Evolutionary conservation across 2,113 vertebrate species (phyloP).

Genomic region (Etia nguti): DNA sequence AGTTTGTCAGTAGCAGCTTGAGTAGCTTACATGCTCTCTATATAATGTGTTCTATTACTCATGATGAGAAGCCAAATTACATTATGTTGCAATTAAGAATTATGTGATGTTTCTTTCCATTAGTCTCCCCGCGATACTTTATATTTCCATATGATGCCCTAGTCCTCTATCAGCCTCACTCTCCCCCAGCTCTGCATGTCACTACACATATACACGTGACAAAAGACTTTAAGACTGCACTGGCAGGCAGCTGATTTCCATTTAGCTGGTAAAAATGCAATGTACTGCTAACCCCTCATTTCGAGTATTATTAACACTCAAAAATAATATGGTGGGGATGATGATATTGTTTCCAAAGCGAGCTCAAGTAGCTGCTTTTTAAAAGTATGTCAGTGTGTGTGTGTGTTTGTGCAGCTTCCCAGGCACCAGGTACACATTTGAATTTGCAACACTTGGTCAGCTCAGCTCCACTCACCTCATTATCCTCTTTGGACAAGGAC

Average conservation of each 20-base stretch:
- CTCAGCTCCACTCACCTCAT: constrained; percentile 65
- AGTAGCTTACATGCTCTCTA: not conserved
- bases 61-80: not conserved
- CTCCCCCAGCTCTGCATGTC: not conserved
- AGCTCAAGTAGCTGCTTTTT: not conserved
- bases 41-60: not conserved
- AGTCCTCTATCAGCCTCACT: no score
- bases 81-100: not conserved
- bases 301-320: not conserved
- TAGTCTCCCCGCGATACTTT: not conserved
- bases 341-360: not conserved
- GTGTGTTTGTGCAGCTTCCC: constrained; percentile 18
- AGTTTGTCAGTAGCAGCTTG: not conserved
- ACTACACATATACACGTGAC: rapidly evolving
- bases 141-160: rapidly evolving
- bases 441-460: constrained; percentile 53
- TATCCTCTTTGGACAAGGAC: constrained; percentile 70
- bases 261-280: not conserved
- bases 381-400: constrained; percentile 2
- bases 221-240: not conserved
- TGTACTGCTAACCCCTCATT: not conserved
- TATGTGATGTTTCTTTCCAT: not conserved
- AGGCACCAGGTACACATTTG: constrained; percentile 57
- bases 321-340: not conserved
- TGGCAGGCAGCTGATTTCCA: not conserved